Base-by-base conservation (phyloP, 2,888 invertebrate genomes). In the Elegia similella region DNA sequence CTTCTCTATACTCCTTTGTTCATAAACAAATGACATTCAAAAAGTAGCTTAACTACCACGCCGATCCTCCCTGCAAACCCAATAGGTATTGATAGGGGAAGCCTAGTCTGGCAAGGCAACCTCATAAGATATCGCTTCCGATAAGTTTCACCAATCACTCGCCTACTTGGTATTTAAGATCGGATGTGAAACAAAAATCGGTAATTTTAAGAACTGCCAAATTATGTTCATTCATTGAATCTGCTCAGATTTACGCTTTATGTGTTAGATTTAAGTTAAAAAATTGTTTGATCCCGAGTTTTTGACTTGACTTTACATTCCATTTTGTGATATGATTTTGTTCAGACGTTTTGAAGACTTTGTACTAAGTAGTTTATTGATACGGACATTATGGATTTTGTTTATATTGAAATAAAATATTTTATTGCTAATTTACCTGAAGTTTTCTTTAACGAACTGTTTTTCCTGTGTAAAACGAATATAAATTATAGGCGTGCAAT, bases 361-460 rank as follows among this genome's bases (percentile, higher is more conserved):
- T 55, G 47, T 56, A 59, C 42, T 38, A 38, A n/a, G 53, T 56
- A 55, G 46, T 55, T 52, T 82, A 82, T 75, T 79, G 73, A 81
- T 67, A 63, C 70, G 69, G 48, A 80, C 72, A 72, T 76, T 48
- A 76, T 69, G 75, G 78, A 80, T 76, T 82, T 82, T 86, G 50
- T 86, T 86, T 82, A 72, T 80, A 83, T 76, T 80, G 72, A 82
- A 88, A 84, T 84, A 83, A 86, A 88, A 78, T 88, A 86, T 87
- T 86, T 88, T 88, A 88, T 85, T 85, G 86, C 87, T 80, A 80
- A 38, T 38, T 12, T 78, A 68, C 64, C 59, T 38, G 53, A 58
- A 10, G 63, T 63, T 64, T 69, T 52, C 60, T 55, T 38, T 57
- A 23, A 2, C 23, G 23, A 23, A 23, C 5, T 23, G 23, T 5